Conservation (phyloP, 2,888 invertebrate genomes). For the Ichneumon xanthorius region DNA sequence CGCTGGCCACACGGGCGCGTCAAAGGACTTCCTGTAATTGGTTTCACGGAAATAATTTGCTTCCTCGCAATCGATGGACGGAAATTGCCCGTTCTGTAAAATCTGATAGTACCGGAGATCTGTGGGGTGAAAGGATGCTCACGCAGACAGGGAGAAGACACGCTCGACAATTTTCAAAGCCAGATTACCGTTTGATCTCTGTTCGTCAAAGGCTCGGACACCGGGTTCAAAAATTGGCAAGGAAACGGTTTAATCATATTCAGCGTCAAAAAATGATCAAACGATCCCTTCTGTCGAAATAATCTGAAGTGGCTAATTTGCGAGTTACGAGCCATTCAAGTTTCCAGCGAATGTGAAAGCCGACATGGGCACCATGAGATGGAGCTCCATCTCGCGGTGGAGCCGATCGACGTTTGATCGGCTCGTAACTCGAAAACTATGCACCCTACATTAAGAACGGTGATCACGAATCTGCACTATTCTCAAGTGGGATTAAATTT, state of each 20-base stretch:
- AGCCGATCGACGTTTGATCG: too few relatives aligned
- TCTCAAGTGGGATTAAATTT: too few relatives aligned
- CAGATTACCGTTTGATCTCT: neutral
- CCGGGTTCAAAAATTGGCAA: neutral
- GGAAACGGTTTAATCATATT: neutral
- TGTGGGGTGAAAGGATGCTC: neutral
- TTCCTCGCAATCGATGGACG: constrained; percentile 61
- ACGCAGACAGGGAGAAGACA: neutral
- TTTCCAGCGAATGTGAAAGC: too few relatives aligned
- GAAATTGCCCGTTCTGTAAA: constrained; percentile 66
- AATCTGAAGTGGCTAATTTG: neutral
- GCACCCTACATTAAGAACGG: too few relatives aligned
- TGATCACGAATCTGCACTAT: too few relatives aligned
- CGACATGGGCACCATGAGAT: too few relatives aligned
- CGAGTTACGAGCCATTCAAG: neutral
- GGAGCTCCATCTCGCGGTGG: too few relatives aligned
- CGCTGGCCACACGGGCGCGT: constrained; percentile 50
- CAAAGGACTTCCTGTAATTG: constrained; percentile 68
- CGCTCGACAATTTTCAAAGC: constrained; percentile 5
- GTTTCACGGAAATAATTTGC: constrained; percentile 68
- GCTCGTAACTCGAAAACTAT: too few relatives aligned
- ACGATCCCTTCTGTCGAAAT: neutral
- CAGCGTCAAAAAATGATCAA: neutral
- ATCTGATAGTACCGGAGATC: constrained; percentile 37
- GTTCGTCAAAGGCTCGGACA: neutral